Percentiles rank a stretch among this genome's conserved stretches.
These are phyloP conservation scores for Aphelocoma californica DNA, from an alignment of 2,797 vertebrate species.

Conservation along the genomic window DNA sequence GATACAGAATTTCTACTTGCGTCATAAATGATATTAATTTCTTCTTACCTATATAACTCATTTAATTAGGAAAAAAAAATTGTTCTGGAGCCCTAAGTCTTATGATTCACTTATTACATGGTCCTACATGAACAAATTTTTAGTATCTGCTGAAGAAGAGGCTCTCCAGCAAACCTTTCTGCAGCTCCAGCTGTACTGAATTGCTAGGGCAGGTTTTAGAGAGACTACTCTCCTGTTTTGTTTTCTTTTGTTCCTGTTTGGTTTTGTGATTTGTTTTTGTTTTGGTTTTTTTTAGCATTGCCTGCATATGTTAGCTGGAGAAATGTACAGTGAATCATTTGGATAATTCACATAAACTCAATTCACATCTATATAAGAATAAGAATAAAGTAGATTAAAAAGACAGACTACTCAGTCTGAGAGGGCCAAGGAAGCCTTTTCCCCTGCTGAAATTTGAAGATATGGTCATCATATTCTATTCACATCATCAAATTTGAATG, in stretches of 20 bases:
- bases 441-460: neutral
- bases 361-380: neutral
- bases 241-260: neutral
- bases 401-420: neutral
- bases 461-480: neutral
- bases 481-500: neutral
- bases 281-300: neutral
- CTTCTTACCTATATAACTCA: neutral
- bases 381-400: neutral
- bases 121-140: neutral
- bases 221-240: neutral
- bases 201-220: neutral
- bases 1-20: neutral
- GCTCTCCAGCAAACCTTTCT: neutral
- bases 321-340: neutral
- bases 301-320: neutral
- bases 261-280: rapidly evolving
- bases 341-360: neutral
- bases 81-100: neutral
- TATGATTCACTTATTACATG: neutral
- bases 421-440: neutral
- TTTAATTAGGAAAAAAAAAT: neutral
- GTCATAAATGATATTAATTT: neutral
- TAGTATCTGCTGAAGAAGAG: neutral
- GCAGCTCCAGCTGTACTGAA: neutral